phyloP scores from a whole-genome alignment of 2,113 vertebrate species.

The Dicaeum eximium region DNA sequence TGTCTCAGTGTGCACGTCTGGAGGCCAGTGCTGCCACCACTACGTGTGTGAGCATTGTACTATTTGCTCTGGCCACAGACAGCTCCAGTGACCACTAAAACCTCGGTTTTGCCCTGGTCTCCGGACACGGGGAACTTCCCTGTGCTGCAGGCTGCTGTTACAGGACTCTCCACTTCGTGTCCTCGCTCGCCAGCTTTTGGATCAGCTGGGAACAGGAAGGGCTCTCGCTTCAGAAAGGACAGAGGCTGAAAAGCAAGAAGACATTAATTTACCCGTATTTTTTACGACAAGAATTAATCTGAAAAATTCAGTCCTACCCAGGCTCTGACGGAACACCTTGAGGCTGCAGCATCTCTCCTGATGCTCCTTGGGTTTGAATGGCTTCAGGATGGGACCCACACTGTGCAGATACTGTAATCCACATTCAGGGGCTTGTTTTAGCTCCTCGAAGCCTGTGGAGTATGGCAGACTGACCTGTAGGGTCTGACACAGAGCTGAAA shows the following conservation, averaged over 20 bases:
- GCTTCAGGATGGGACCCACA: background rate
- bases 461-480: background rate
- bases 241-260: background rate
- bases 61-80: background rate
- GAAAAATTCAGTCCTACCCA: background rate
- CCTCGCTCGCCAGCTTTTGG: constrained; percentile 20
- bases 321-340: background rate
- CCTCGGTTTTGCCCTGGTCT: rapidly evolving
- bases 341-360: background rate
- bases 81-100: background rate
- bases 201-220: background rate
- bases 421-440: background rate
- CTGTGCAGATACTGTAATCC: background rate
- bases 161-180: constrained; percentile 6
- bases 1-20: rapidly evolving
- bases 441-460: background rate
- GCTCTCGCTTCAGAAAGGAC: background rate
- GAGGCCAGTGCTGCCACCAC: background rate
- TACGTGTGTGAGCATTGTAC: background rate
- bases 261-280: rapidly evolving
- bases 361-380: background rate
- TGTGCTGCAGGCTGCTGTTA: background rate
- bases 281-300: background rate
- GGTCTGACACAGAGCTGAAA: background rate
- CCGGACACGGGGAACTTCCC: background rate